Evolutionary conservation across 2,113 vertebrate genomes (phyloP).

Genomic region (Nerophis ophidion): DNA sequence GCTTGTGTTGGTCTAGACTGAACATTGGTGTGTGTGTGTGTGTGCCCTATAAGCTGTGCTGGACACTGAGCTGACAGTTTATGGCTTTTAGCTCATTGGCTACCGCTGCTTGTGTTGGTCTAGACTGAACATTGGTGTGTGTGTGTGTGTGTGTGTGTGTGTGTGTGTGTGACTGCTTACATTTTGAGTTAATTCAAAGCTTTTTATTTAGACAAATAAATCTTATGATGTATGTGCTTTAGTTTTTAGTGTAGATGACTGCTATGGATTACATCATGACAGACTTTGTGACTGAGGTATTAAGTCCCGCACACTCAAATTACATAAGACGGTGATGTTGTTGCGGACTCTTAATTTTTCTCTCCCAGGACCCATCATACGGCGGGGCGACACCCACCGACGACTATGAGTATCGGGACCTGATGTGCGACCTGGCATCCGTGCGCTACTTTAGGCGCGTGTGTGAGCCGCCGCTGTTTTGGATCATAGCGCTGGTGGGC

Average conservation of each 20-base stretch:
- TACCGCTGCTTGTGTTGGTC: too few species aligned
- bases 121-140: too few species aligned
- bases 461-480: conserved; percentile 76
- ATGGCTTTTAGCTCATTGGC: too few species aligned
- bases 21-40: not conserved
- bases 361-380: conserved; percentile 8
- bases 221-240: too few species aligned
- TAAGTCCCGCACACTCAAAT: not conserved
- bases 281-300: conserved; percentile 22
- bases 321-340: too few species aligned
- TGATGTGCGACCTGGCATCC: conserved; percentile 58
- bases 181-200: not conserved
- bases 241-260: conserved; percentile 10
- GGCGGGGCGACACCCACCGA: not conserved
- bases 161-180: not conserved
- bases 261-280: conserved; percentile 32
- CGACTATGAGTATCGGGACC: not conserved
- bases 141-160: not conserved
- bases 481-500: conserved; percentile 74
- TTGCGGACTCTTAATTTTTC: not conserved
- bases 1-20: too few species aligned
- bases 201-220: not conserved
- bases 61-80: too few species aligned
- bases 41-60: not conserved
- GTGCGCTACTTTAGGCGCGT: conserved; percentile 66